phyloP scores from a whole-genome alignment of 2,888 invertebrate genomes.

The Sipha maydis region DNA sequence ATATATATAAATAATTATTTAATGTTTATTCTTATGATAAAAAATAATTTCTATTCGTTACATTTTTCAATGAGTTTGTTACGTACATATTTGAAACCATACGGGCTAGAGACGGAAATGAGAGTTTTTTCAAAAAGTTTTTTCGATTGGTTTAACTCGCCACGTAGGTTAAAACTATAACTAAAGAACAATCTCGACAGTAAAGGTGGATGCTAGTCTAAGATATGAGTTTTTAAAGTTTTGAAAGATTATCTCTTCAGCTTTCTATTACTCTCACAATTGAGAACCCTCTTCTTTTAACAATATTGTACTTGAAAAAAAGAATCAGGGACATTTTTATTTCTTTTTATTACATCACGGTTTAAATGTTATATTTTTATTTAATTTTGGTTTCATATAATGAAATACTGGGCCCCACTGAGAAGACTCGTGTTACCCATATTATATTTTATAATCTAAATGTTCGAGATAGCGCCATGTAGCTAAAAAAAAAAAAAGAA shows the following conservation, averaged over 20 bases:
- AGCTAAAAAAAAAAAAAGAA: no score
- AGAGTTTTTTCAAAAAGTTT: slow-evolving; percentile 38
- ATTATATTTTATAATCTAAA: neutral
- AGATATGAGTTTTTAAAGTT: slow-evolving; percentile 33
- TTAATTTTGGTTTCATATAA: no score
- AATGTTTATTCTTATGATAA: neutral
- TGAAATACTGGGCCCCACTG: no score
- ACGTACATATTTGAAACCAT: slow-evolving; percentile 4
- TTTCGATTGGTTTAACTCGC: slow-evolving; percentile 42
- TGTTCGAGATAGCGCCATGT: no score
- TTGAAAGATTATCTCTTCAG: slow-evolving; percentile 7
- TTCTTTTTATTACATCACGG: neutral
- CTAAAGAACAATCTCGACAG: slow-evolving; percentile 29
- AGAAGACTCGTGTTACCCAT: no score
- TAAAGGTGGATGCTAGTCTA: neutral
- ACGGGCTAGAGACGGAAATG: neutral
- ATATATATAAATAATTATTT: slow-evolving; percentile 18
- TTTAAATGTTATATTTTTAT: neutral
- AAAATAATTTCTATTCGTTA: slow-evolving; percentile 45
- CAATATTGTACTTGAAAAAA: neutral
- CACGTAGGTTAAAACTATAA: slow-evolving; percentile 5
- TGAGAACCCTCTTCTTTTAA: neutral
- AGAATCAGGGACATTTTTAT: no score
- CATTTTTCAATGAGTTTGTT: slow-evolving; percentile 30
- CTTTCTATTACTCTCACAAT: neutral